These are phyloP conservation scores for Lymantria dispar DNA, from an alignment of 2,888 invertebrate species.

Conservation along the genomic window DNA sequence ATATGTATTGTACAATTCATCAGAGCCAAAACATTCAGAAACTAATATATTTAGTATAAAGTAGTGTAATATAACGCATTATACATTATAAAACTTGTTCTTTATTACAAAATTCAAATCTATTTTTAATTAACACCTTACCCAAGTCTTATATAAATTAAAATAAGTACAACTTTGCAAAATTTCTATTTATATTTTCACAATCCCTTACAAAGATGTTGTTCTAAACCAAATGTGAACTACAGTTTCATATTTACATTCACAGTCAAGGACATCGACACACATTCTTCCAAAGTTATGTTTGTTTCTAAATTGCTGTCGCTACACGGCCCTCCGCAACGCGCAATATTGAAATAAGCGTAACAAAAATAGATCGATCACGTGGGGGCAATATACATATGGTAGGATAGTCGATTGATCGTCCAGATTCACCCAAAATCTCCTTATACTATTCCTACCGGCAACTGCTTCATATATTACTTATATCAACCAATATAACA, in stretches of 20 bases:
- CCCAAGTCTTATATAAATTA: too few relatives aligned
- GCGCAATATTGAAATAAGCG: constrained; percentile 19
- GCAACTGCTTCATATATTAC: too few relatives aligned
- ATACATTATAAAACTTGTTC: too few relatives aligned
- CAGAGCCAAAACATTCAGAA: too few relatives aligned
- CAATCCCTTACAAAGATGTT: neutral
- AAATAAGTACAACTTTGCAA: neutral
- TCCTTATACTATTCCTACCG: neutral
- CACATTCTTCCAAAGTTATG: constrained; percentile 1
- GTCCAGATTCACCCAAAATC: neutral
- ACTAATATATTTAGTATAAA: too few relatives aligned
- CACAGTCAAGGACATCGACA: constrained; percentile 3
- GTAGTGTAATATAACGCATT: too few relatives aligned
- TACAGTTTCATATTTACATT: neutral
- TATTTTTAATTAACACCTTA: too few relatives aligned
- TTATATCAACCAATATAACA: neutral
- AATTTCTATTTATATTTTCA: neutral
- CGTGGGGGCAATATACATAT: constrained; percentile 41
- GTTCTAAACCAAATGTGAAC: constrained; percentile 1
- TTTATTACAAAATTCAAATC: too few relatives aligned
- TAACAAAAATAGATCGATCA: constrained; percentile 42
- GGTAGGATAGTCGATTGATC: constrained; percentile 7
- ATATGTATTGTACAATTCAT: too few relatives aligned
- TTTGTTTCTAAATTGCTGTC: constrained; percentile 12
- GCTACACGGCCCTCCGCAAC: constrained; percentile 27